Base-by-base conservation (phyloP, 2,113 vertebrate genomes). In the Ammodytes marinus region DNA sequence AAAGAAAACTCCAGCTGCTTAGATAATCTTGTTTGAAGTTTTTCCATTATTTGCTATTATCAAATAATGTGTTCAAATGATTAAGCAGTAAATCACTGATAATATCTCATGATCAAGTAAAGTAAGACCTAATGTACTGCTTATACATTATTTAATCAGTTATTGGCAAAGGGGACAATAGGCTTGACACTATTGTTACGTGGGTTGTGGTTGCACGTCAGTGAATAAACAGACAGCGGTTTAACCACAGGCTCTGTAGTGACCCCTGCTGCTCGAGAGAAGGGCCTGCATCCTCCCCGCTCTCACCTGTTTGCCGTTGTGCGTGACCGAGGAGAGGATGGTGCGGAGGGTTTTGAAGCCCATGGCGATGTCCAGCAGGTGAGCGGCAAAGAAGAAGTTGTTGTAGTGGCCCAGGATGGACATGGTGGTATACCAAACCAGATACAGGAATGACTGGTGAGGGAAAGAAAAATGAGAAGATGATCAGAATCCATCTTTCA, bases 341-440 rank as follows among this genome's bases (percentile, higher is more conserved):
- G 98, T 99, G 89, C 98, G 90, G 45, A 99, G 70, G 0, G 98
- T 99, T 94, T 99, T 99, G 92, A 99, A 99, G 63, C 98, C 98
- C 98, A 99, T 99, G 14, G 98, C 98, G 3, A 99, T 99, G 84
- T 99, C 98, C 87, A 99, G 90, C 27, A 99, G 94, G 60, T 99
- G 98, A 84, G 98, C 98, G 50, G 98, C 98, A 37, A 99, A 99
- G 95, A 99, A 99, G 95, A 99, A 99, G 93, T 99, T 99, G 94
- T 99, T 99, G 95, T 99, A 99, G 93, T 99, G 98, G 19, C 98
- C 98, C 73, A 99, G 95, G 86, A 99, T 96, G 2, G 98, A 99
- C 98, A 99, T 99, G 73, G 98, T 98, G 0, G 98, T 99, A 84
- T 99, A 99, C 98, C 98, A 99, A 59, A 97, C 97, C 4, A 99